These are phyloP conservation scores for Potamarius usumacintae DNA, from an alignment of 2,113 vertebrate genomes.

Conservation along the genomic window DNA sequence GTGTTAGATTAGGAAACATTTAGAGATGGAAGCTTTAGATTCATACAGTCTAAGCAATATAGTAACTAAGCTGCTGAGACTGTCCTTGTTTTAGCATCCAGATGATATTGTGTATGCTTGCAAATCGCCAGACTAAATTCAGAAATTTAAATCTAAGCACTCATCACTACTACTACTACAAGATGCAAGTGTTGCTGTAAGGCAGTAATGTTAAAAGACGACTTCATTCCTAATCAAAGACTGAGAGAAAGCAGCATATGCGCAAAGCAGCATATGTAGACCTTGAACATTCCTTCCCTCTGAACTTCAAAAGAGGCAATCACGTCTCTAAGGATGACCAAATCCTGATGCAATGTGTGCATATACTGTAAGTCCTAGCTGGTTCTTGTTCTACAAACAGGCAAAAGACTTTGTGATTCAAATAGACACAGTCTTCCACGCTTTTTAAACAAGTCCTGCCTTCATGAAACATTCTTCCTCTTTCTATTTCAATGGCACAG, in stretches of 20 bases:
- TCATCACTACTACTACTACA: background rate
- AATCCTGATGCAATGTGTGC: constrained; percentile 41
- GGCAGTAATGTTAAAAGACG: constrained; percentile 8
- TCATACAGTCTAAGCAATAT: background rate
- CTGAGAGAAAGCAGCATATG: background rate
- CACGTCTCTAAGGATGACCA: constrained; percentile 19
- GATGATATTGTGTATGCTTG: background rate
- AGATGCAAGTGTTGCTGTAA: background rate
- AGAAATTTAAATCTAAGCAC: background rate
- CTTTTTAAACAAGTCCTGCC: constrained; percentile 9
- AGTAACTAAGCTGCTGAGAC: background rate
- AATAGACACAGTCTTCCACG: constrained; percentile 14
- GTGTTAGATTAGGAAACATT: background rate
- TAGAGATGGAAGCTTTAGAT: background rate
- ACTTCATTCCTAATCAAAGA: constrained; percentile 7
- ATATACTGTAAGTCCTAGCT: background rate
- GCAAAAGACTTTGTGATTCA: constrained; percentile 26
- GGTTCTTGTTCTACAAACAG: background rate
- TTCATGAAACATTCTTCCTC: constrained; percentile 47
- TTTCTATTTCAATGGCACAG: constrained; percentile 59
- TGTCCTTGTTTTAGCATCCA: background rate
- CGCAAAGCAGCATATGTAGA: constrained; percentile 14
- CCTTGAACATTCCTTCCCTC: constrained; percentile 42
- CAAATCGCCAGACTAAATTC: background rate
- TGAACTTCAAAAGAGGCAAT: constrained; percentile 28